Base-by-base conservation (phyloP, 1,140 invertebrate genomes). In the Drosophila malerkotliana region DNA sequence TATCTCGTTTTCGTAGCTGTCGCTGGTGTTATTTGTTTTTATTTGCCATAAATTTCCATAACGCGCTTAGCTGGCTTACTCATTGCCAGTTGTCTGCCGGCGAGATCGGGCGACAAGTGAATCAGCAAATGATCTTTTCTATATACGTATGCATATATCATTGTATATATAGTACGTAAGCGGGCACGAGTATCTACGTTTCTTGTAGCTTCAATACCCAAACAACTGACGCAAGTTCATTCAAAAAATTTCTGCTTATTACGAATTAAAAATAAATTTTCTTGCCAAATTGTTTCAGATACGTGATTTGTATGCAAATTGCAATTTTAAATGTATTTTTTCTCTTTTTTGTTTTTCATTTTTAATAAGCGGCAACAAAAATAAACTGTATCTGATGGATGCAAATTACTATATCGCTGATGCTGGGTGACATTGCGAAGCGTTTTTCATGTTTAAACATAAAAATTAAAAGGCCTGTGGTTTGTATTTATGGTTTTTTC, bases 291-390 rank as follows among this genome's bases (percentile, higher is more conserved):
- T 59, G 69, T 60, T 64, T 71, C 79, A 49, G 48, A 66, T 76
- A 72, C 60, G 79, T 82, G 79, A 74, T 82, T 82, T 78, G 79
- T 74, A 82, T 82, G 79, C 55, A 81, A 81, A 81, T 81, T 82
- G 67, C 67, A 57, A 39, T 2, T 56, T 69, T 41, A 26, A 69
- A 48, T 48, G 14, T 37, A 57, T 69, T 69, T 57, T 47, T 32
- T 39, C 28, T 1, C 48, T 15, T 15, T 30, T 55, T 64, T 49
- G 41, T 18, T 56, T 34, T 47, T 15, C 10, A 1, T 63, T 56
- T 73, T 78, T 54, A 76, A 59, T 57, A 54, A 72, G 68, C 51
- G 54, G 14, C 61, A 26, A 62, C 60, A 12, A 14, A 71, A 69
- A 69, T 71, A 69, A 69, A 83, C 44, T 74, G 79, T 82, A 81